Conservation (phyloP, 2,797 vertebrate species). For the Serranus cabrilla region DNA sequence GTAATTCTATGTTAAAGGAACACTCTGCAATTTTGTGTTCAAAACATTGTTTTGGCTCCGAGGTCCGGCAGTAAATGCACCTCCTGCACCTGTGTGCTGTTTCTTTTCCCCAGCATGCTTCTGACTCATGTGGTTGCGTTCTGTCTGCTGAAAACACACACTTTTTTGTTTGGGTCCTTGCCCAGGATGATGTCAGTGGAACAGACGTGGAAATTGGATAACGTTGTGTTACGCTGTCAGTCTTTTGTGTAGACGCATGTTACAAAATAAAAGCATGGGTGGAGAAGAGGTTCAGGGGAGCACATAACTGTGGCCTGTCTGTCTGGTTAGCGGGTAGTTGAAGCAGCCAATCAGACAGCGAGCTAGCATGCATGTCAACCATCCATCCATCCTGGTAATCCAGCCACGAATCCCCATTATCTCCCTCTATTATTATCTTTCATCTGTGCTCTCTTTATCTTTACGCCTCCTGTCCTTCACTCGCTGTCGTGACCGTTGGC, state of each 20-base stretch:
- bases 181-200: slow-evolving; percentile 48
- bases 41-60: slow-evolving; percentile 27
- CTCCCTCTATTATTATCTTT: slow-evolving; percentile 26
- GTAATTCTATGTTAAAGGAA: slow-evolving; percentile 24
- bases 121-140: slow-evolving; percentile 40
- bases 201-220: slow-evolving; percentile 1
- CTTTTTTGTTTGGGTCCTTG: slow-evolving; percentile 21
- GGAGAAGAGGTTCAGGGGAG: slow-evolving; percentile 3
- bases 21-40: slow-evolving; percentile 26
- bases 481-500: slow-evolving; percentile 68
- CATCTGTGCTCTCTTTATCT: slow-evolving; percentile 65
- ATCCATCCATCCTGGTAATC: slow-evolving; percentile 4
- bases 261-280: slow-evolving; percentile 4
- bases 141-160: slow-evolving; percentile 29
- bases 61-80: slow-evolving; percentile 17
- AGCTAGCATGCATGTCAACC: not conserved
- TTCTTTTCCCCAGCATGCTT: slow-evolving; percentile 23
- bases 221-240: slow-evolving; percentile 2
- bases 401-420: slow-evolving; percentile 24
- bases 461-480: slow-evolving; percentile 28
- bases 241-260: slow-evolving; percentile 11
- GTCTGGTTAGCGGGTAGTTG: not conserved
- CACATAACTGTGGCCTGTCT: not conserved
- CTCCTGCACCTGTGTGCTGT: slow-evolving; percentile 54
- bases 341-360: slow-evolving; percentile 8